Conservation (phyloP, 2,888 invertebrate genomes). For the Pandemis cinnamomeana region DNA sequence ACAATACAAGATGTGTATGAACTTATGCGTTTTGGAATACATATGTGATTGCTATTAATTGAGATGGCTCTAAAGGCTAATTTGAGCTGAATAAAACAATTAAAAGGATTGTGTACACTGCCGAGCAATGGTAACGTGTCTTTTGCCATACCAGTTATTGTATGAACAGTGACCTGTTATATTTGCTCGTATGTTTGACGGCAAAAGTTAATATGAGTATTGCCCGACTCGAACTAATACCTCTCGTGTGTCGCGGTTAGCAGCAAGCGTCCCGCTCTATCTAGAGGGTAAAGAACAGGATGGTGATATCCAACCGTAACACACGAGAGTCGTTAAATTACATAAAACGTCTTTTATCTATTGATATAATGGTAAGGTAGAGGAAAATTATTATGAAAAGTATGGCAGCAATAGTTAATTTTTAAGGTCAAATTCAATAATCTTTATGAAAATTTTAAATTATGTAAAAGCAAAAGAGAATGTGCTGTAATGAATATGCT, state of each 20-base stretch:
- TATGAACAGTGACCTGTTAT: background rate
- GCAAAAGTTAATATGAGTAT: background rate
- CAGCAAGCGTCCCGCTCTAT: background rate
- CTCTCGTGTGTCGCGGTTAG: too few relatives aligned
- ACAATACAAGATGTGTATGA: background rate
- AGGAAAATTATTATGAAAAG: background rate
- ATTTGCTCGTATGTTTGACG: background rate
- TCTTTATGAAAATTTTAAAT: background rate
- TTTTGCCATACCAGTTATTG: too few relatives aligned
- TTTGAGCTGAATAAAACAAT: too few relatives aligned
- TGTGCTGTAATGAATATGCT: background rate
- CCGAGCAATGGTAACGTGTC: too few relatives aligned
- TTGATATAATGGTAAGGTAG: background rate
- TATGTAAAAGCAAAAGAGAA: background rate
- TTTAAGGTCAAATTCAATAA: background rate
- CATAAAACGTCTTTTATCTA: background rate
- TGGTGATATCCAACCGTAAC: background rate
- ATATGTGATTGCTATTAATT: background rate
- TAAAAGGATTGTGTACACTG: too few relatives aligned
- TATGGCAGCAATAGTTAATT: constrained; percentile 10
- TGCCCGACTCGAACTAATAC: background rate
- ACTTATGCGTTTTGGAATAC: background rate
- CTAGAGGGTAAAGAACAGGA: background rate
- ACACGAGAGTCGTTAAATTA: background rate
- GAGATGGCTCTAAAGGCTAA: too few relatives aligned